These are phyloP conservation scores for Nyctalus aviator DNA, from an alignment of 2,797 vertebrate species.

Conservation along the genomic window DNA sequence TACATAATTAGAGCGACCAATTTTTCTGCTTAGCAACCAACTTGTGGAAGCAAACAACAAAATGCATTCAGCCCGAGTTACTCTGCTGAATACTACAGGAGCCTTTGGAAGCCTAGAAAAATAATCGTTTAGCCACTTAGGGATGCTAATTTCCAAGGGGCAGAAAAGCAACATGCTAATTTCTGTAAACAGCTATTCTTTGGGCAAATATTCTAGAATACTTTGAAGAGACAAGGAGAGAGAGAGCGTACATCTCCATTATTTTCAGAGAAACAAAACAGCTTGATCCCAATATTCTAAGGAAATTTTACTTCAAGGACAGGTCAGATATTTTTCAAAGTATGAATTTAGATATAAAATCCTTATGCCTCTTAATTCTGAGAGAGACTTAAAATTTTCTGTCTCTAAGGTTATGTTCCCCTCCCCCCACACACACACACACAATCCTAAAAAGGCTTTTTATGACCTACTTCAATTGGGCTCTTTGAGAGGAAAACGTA, in stretches of 20 bases:
- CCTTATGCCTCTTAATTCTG: background rate
- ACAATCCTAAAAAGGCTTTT: constrained; percentile 65
- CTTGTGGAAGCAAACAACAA: constrained; percentile 92
- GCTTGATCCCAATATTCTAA: constrained; percentile 67
- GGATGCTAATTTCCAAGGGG: constrained; percentile 89
- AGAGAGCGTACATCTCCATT: constrained; percentile 70
- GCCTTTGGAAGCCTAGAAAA: constrained; percentile 87
- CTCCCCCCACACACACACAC: too few species aligned
- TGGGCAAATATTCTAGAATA: constrained; percentile 80
- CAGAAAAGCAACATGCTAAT: constrained; percentile 86
- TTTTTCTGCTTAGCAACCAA: constrained; percentile 97
- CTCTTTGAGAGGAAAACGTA: background rate
- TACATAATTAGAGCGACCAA: constrained; percentile 92
- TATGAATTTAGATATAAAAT: constrained; percentile 62
- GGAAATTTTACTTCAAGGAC: constrained; percentile 67
- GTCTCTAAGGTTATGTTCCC: constrained; percentile 69
- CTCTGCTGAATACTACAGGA: constrained; percentile 90
- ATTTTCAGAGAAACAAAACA: constrained; percentile 79
- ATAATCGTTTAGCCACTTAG: constrained; percentile 87
- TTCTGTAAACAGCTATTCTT: constrained; percentile 88
- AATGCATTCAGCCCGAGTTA: constrained; percentile 87
- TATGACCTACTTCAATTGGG: constrained; percentile 59
- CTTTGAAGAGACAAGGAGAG: constrained; percentile 31
- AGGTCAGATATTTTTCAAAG: constrained; percentile 67
- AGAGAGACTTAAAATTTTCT: constrained; percentile 48